Conservation (phyloP, 1,140 invertebrate genomes). For the Scaptomyza graminum region DNA sequence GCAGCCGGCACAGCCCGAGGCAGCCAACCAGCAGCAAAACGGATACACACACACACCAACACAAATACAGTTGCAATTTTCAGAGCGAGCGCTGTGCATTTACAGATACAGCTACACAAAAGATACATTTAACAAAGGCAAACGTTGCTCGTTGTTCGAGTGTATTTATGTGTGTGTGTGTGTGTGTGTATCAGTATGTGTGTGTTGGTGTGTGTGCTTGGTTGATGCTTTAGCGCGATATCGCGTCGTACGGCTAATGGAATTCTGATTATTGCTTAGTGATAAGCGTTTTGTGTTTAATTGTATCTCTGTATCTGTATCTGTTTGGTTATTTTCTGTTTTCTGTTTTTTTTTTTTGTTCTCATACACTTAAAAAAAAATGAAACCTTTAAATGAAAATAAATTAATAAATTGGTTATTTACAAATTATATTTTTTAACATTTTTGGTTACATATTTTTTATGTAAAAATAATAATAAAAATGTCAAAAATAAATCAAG, state of each 20-base stretch:
- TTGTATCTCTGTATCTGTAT: slow-evolving; percentile 83
- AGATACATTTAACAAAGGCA: slow-evolving; percentile 62
- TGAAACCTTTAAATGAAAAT: too few species aligned
- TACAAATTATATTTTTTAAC: too few species aligned
- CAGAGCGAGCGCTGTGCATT: slow-evolving; percentile 41
- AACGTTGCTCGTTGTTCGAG: slow-evolving; percentile 11
- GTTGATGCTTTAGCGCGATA: slow-evolving; percentile 79
- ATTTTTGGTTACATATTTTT: too few species aligned
- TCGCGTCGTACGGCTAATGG: slow-evolving; percentile 83
- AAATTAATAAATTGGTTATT: too few species aligned
- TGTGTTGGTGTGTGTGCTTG: slow-evolving; percentile 60
- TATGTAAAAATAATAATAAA: too few species aligned
- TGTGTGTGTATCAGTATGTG: slow-evolving; percentile 47
- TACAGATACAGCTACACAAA: slow-evolving; percentile 61
- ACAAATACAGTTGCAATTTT: slow-evolving; percentile 47
- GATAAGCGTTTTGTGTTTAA: slow-evolving; percentile 84
- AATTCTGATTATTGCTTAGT: slow-evolving; percentile 84
- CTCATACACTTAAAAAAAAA: slow-evolving; percentile 28
- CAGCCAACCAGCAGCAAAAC: slow-evolving; percentile 63
- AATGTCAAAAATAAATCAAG: too few species aligned
- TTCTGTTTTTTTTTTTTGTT: neutral
- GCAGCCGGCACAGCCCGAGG: slow-evolving; percentile 42
- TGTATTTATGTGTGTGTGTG: slow-evolving; percentile 30
- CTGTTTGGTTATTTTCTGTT: slow-evolving; percentile 28
- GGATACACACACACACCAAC: slow-evolving; percentile 45